These are phyloP conservation scores for Seriola aureovittata DNA, from an alignment of 2,113 vertebrate species.

Conservation along the genomic window DNA sequence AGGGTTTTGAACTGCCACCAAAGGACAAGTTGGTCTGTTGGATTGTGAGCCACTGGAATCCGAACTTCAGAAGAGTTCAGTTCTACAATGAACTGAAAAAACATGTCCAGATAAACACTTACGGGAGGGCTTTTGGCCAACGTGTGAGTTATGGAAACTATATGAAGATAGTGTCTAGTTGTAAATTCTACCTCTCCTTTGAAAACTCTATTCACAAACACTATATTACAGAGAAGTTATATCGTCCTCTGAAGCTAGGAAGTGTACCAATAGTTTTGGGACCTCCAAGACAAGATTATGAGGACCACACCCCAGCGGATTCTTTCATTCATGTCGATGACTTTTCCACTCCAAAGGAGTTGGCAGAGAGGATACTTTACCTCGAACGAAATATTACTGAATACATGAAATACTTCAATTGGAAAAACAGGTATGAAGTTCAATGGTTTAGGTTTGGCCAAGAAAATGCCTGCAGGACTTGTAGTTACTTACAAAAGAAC, in stretches of 20 bases:
- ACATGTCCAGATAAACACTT: slow-evolving; percentile 86
- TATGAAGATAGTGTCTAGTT: slow-evolving; percentile 85
- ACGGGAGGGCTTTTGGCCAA: slow-evolving; percentile 84
- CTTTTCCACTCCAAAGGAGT: too few relatives aligned
- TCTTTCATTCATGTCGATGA: too few relatives aligned
- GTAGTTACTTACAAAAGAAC: slow-evolving; percentile 88
- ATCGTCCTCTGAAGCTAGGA: slow-evolving; percentile 84
- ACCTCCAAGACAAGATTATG: slow-evolving; percentile 88
- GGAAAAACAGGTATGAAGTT: slow-evolving; percentile 87
- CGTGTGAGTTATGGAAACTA: slow-evolving; percentile 83
- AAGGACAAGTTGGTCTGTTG: slow-evolving; percentile 91
- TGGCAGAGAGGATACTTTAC: too few relatives aligned
- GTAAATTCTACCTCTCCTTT: slow-evolving; percentile 93
- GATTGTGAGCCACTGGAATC: slow-evolving; percentile 93
- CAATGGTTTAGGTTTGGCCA: slow-evolving; percentile 84
- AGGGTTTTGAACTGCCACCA: slow-evolving; percentile 85
- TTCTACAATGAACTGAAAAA: slow-evolving; percentile 89
- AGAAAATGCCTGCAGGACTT: slow-evolving; percentile 87
- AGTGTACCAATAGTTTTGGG: slow-evolving; percentile 90
- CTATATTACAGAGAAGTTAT: slow-evolving; percentile 93
- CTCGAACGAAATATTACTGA: too few relatives aligned
- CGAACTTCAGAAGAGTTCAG: slow-evolving; percentile 84
- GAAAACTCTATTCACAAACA: slow-evolving; percentile 91
- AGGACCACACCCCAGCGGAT: too few relatives aligned
- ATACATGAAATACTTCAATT: slow-evolving; percentile 89